Evolutionary conservation across 1,140 invertebrate genomes (phyloP).

Genomic region (Cheumatopsyche charites): DNA sequence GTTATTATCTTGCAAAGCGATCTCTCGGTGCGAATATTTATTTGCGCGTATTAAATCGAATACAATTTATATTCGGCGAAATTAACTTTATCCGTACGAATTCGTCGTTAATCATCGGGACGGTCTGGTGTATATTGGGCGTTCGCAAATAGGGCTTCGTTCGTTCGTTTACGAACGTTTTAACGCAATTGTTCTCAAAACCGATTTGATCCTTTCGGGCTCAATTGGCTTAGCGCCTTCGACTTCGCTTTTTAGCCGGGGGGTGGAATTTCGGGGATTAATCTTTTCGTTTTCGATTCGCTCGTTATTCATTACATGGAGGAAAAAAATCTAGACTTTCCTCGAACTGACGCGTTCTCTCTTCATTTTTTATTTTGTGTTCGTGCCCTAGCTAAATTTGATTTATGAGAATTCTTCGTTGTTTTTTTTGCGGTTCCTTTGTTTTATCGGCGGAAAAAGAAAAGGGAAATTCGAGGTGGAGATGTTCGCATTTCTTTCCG

Average conservation of each 20-base stretch:
- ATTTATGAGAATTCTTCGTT: slow-evolving; percentile 3
- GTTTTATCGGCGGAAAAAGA: background rate
- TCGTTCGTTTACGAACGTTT: background rate
- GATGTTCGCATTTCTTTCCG: background rate
- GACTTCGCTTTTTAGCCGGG: background rate
- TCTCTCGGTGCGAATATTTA: no score
- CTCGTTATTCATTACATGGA: background rate
- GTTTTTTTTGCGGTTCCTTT: slow-evolving; percentile 4
- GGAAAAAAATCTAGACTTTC: background rate
- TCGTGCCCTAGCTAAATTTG: background rate
- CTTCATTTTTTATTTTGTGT: background rate
- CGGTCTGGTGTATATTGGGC: no score
- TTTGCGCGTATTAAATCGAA: no score
- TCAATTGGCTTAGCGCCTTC: slow-evolving; percentile 2
- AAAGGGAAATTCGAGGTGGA: slow-evolving; percentile 15
- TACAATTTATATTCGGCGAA: no score
- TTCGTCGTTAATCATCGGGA: no score
- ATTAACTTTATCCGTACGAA: no score
- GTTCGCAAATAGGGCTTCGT: no score
- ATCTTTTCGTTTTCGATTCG: background rate
- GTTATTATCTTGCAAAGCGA: background rate
- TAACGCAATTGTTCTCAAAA: slow-evolving; percentile 1
- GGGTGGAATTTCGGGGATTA: background rate
- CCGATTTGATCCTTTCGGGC: slow-evolving; percentile 6
- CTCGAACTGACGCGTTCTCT: background rate